Evolutionary conservation across 2,888 invertebrate species (phyloP), one percentile per base, ranked within the genome.

Genomic region (Erebia palarica): DNA sequence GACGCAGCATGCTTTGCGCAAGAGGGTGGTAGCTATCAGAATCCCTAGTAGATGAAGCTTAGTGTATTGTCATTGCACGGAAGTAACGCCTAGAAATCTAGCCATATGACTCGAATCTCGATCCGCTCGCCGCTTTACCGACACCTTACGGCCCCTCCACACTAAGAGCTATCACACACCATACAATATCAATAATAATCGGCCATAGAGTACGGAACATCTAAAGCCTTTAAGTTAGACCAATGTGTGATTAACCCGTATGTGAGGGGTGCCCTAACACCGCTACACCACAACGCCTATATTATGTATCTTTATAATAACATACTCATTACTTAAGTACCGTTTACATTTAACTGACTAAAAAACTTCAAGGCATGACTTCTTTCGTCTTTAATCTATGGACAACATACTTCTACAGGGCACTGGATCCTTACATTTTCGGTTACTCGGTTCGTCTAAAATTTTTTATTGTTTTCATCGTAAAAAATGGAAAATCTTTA

Each of bases 361-460:
- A 86, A 88, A 84, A 84, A 83, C 86, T 90, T 91, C 91, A 92
- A 92, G 92, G 92, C 92, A 91, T 89, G 87, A 90, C 89, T 90
- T 88, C 87, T 83, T 87, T 87, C 89, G 87, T 90, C 88, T 90
- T 90, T 89, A 91, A 79, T 85, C 87, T 92, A 92, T 90, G 90
- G 91, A 91, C 92, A 91, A 90, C 87, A 81, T 91, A 91, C 85
- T 87, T 67, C 92, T 92, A 92, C 86, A 89, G 92, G 92, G 91
- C 92, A 92, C 92, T 92, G 92, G 91, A 88, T 88, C 86, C 86
- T 90, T 91, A 90, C 88, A 91, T 85, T 87, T 84, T 91, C 87
- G 86, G 88, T 90, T 87, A 86, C 79, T 86, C 87, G 86, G 87
- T 84, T 84, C 82, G 82, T 87, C 87, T 90, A 86, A 87, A 74